These are phyloP conservation scores for Empidonax alnorum DNA, from an alignment of 2,113 vertebrate species.

Conservation along the genomic window DNA sequence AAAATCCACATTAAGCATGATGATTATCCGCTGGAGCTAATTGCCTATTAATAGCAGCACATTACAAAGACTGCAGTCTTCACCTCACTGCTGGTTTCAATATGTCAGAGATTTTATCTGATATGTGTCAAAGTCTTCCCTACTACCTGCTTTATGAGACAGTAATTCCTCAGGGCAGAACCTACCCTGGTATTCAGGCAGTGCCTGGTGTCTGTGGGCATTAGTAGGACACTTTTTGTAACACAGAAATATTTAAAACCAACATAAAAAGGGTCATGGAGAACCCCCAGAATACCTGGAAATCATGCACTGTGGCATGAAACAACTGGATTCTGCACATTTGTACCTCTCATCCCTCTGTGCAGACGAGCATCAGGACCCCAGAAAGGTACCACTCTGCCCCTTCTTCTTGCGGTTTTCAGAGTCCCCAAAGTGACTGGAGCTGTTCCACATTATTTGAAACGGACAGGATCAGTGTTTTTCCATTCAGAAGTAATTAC, in stretches of 20 bases:
- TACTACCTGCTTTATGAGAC: not conserved
- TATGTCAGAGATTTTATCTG: not conserved
- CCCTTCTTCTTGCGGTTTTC: not conserved
- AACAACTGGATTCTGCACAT: not conserved
- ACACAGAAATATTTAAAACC: not conserved
- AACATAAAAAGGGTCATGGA: not conserved
- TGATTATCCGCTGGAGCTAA: not conserved
- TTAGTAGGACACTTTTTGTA: not conserved
- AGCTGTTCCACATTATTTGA: not conserved
- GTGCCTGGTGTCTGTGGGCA: not conserved
- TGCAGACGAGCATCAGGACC: not conserved
- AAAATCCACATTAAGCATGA: not conserved
- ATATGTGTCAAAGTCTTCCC: not conserved
- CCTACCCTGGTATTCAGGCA: not conserved
- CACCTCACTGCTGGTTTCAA: not conserved
- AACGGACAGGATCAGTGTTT: not conserved
- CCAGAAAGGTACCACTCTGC: not conserved
- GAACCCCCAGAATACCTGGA: not conserved
- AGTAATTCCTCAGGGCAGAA: not conserved
- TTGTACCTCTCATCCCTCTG: not conserved
- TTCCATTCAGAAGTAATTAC: conserved; percentile 39
- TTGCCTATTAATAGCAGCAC: not conserved
- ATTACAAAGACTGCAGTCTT: not conserved
- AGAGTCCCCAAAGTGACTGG: not conserved
- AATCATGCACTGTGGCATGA: not conserved